Evolutionary conservation across 2,888 invertebrate species (phyloP).

Genomic region (Lamproptera curius): DNA sequence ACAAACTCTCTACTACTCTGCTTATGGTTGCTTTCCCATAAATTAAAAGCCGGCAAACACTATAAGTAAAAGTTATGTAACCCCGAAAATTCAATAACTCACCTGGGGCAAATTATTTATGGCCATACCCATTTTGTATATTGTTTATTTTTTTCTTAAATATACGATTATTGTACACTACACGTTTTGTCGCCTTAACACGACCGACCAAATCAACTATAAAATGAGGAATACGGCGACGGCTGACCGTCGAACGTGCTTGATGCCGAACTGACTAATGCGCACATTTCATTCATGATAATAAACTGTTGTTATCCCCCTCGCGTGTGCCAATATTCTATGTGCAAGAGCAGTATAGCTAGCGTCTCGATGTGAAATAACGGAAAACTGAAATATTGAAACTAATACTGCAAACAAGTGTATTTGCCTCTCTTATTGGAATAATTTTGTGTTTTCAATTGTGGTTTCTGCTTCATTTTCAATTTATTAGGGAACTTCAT

Average conservation of each 20-base stretch:
- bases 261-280: conserved; percentile 39
- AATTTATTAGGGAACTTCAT: neutral
- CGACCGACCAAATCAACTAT: conserved; percentile 62
- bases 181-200: conserved; percentile 43
- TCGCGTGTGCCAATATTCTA: conserved; percentile 35
- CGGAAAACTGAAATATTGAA: conserved; percentile 8
- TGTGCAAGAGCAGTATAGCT: conserved; percentile 30
- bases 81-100: conserved; percentile 36
- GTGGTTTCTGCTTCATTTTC: neutral
- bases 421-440: conserved; percentile 14
- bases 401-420: conserved; percentile 9
- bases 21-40: conserved; percentile 64
- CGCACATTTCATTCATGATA: conserved; percentile 70
- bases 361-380: conserved; percentile 19
- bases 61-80: conserved; percentile 30
- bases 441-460: neutral
- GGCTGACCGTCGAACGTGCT: conserved; percentile 45
- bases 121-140: conserved; percentile 64
- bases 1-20: conserved; percentile 50
- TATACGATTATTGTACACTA: conserved; percentile 37
- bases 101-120: conserved; percentile 66
- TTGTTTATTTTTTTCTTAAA: conserved; percentile 30
- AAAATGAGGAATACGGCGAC: conserved; percentile 59
- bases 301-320: conserved; percentile 56
- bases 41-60: conserved; percentile 51